Percentiles rank a stretch among this genome's conserved stretches.
These are phyloP conservation scores for Piliocolobus tephrosceles DNA, from an alignment of 2,113 vertebrate genomes.

Conservation along the genomic window DNA sequence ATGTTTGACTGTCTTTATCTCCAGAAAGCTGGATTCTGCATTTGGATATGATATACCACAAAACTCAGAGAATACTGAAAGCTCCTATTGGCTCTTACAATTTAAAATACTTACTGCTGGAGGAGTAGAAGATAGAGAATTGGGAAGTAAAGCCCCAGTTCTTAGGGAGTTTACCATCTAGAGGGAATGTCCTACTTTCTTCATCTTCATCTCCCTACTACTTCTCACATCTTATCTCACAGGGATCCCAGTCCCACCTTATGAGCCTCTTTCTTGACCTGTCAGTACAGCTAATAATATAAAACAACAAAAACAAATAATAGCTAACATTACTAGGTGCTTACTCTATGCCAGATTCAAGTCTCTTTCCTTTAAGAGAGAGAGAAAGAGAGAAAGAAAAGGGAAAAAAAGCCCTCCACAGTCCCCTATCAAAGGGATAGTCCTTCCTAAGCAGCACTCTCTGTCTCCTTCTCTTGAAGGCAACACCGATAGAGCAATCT, in stretches of 20 bases:
- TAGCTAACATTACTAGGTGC: neutral
- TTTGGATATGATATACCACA: neutral
- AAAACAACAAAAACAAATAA: neutral
- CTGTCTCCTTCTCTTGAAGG: neutral
- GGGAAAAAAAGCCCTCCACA: neutral
- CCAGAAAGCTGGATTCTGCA: neutral
- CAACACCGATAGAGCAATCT: neutral
- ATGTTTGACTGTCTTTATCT: neutral
- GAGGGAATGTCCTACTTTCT: no score
- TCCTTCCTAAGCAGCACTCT: neutral
- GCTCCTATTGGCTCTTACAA: neutral
- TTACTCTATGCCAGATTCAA: neutral
- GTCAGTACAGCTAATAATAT: neutral
- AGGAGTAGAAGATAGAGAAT: neutral
- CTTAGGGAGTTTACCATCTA: neutral
- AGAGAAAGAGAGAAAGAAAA: neutral
- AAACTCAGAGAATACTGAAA: neutral
- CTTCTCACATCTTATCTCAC: neutral
- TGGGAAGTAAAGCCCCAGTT: neutral
- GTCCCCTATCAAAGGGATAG: neutral
- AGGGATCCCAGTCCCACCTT: neutral
- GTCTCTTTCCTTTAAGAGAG: neutral
- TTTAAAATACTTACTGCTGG: neutral
- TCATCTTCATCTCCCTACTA: neutral
- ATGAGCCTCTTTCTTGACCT: neutral